These are phyloP conservation scores for Ictidomys tridecemlineatus DNA, from an alignment of 2,113 vertebrate genomes.

Conservation along the genomic window DNA sequence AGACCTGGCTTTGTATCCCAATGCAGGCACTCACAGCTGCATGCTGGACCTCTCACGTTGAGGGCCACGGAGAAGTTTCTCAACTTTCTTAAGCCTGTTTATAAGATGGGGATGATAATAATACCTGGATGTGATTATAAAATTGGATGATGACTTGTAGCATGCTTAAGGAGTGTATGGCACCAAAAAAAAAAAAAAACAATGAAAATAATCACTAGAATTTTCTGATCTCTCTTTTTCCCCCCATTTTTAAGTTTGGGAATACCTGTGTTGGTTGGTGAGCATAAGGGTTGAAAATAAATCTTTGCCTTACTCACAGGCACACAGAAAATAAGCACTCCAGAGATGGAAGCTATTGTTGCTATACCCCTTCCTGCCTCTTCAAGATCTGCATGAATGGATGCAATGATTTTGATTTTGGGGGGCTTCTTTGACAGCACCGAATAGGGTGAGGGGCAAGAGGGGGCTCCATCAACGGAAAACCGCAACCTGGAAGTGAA, in stretches of 20 bases:
- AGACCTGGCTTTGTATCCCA: background rate
- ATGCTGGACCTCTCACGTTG: background rate
- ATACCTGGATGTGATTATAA: background rate
- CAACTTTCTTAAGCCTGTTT: background rate
- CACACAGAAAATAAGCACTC: background rate
- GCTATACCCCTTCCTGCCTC: constrained; percentile 14
- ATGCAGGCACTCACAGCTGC: background rate
- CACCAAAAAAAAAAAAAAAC: background rate
- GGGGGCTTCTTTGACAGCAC: constrained; percentile 23
- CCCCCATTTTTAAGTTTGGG: background rate
- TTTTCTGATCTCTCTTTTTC: background rate
- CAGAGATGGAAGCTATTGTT: constrained; percentile 2
- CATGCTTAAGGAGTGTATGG: background rate
- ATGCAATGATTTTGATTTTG: background rate
- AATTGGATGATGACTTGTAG: background rate
- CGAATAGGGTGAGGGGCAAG: background rate
- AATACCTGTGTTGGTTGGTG: background rate
- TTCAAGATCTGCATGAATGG: background rate
- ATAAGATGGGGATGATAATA: background rate
- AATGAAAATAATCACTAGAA: background rate
- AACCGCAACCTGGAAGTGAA: constrained; percentile 82
- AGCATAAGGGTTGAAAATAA: background rate
- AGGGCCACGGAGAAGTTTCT: background rate
- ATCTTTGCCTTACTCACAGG: background rate
- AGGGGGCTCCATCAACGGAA: constrained; percentile 38